Evolutionary conservation across 2,797 vertebrate genomes (phyloP).

Genomic region (Aselliscus stoliczkanus): DNA sequence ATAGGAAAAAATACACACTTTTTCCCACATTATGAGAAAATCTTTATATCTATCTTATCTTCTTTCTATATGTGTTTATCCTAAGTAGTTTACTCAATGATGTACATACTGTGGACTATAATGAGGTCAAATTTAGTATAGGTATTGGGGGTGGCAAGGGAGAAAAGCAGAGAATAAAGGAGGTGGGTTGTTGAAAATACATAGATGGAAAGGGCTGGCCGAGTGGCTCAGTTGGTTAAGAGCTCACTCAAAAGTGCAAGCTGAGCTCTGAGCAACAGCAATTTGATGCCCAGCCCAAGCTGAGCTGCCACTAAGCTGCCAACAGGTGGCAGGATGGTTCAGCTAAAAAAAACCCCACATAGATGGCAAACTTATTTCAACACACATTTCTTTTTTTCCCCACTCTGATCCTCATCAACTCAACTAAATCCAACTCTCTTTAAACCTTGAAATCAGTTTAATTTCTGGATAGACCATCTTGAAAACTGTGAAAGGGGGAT

Average conservation of each 20-base stretch:
- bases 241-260: too few relatives aligned
- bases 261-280: too few relatives aligned
- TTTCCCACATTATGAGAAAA: slow-evolving; percentile 27
- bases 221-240: too few relatives aligned
- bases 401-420: background rate
- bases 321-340: too few relatives aligned
- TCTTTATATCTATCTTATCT: background rate
- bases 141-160: background rate
- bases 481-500: background rate
- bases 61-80: slow-evolving; percentile 18
- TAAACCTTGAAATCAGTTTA: slow-evolving; percentile 27
- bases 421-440: background rate
- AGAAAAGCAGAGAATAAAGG: background rate
- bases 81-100: background rate
- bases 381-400: background rate
- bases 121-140: slow-evolving; percentile 28
- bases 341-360: too few relatives aligned
- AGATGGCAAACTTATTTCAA: background rate
- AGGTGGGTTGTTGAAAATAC: too few relatives aligned
- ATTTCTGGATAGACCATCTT: background rate
- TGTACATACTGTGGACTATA: background rate
- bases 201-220: too few relatives aligned
- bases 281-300: too few relatives aligned
- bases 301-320: too few relatives aligned
- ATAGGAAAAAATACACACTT: slow-evolving; percentile 19